A percentile compares a stretch with the other conserved stretches of the same genome.
Conservation (phyloP, 2,888 invertebrate species). For the Caenorhabditis panamensis region DNA sequence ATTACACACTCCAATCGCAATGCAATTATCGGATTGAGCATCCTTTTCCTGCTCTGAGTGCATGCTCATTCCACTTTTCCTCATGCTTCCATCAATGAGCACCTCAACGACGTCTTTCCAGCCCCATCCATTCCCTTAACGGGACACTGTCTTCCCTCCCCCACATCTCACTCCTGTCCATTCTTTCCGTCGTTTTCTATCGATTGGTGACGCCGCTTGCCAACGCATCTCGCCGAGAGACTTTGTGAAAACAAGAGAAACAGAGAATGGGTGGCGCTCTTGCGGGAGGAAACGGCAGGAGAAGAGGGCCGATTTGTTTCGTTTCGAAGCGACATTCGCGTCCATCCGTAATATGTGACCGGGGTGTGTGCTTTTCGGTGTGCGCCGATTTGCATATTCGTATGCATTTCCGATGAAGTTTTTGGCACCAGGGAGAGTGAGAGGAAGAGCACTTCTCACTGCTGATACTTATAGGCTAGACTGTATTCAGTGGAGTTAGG, state of each 20-base stretch:
- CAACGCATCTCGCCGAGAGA: conserved; percentile 10
- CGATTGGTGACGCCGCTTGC: conserved; percentile 11
- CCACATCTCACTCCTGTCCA: not conserved
- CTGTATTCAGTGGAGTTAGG: not conserved
- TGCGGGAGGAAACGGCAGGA: conserved; percentile 6
- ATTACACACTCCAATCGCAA: conserved; percentile 22
- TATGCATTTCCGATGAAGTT: conserved; percentile 8
- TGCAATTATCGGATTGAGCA: conserved; percentile 24
- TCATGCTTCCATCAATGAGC: not conserved
- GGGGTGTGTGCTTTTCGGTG: conserved; percentile 3
- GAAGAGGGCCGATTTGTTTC: conserved; percentile 34
- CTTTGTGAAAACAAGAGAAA: not conserved
- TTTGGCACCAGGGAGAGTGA: not conserved
- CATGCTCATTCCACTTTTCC: not conserved
- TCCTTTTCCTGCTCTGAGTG: not conserved
- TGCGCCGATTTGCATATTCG: conserved; percentile 17
- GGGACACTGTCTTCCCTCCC: not conserved
- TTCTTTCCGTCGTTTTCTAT: conserved; percentile 1
- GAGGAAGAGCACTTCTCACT: not conserved
- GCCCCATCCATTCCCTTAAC: not conserved
- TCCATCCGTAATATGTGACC: conserved; percentile 12
- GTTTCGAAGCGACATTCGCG: conserved; percentile 14
- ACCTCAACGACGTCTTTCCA: conserved; percentile 1
- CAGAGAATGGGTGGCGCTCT: conserved; percentile 22
- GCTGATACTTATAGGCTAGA: not conserved